Base-by-base conservation (phyloP, 2,113 vertebrate species). In the Tautogolabrus adspersus region DNA sequence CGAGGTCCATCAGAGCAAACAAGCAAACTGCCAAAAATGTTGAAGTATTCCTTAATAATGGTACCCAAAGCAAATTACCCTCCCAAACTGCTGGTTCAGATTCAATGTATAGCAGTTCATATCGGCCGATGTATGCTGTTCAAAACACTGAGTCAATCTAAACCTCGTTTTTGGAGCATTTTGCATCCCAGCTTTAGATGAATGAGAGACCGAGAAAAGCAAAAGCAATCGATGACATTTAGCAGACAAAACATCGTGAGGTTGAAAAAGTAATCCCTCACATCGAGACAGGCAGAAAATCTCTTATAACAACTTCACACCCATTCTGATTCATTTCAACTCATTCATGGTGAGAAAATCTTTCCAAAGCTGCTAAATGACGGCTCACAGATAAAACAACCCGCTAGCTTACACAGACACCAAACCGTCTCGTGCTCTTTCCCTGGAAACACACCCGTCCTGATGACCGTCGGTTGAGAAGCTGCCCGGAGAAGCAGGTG, bases 401-500 rank as follows among this genome's bases (percentile, higher is more conserved):
- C 3, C 2, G 0, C 18, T 26, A 37, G 44, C 67, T 77, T 55
- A 19, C 72, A 21, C 1, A 1, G 30, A 19, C 49, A 1, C 52
- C 0, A 34, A 71, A 67, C 52, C 72, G 74, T 56, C 42, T 8
- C 51, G 15, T 23, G 30, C 51, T 49, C 68, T 72, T 64, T 22
- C 72, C 47, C 52, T 84, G 74, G 66, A 56, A 6, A 5, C n/a
- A 0, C 58, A 0, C 16, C 18, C 34, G 6, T n/a, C 38, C 47
- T 6, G 75, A 8, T 66, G 66, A n/a, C 19, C 2, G 5, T 5
- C 62, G 52, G 62, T 15, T 83, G 79, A 79, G 58, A 65, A 56
- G 23, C 73, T 67, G 89, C 85, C 84, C 78, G 68, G 72, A 79
- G 83, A 74, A 87, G 75, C 83, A 87, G 86, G 85, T 88, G 86